Percentiles rank a stretch among this genome's conserved stretches.
phyloP scores from a whole-genome alignment of 2,113 vertebrate genomes.

The Diadophis punctatus region DNA sequence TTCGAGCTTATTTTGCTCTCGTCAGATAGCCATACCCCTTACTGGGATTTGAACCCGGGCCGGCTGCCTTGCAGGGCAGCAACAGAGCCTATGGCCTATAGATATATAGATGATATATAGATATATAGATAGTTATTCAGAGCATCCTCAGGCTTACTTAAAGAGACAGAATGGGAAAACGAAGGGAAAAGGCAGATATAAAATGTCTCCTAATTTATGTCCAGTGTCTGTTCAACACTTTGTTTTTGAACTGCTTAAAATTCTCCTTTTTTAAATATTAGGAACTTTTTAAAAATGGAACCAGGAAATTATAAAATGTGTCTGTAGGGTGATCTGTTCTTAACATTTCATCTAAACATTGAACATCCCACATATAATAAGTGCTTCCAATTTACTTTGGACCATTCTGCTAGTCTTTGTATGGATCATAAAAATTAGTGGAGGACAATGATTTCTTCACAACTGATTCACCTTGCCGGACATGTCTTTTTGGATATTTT shows the following conservation, averaged over 20 bases:
- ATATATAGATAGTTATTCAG: too few relatives aligned
- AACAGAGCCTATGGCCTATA: too few relatives aligned
- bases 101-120: too few relatives aligned
- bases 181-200: neutral
- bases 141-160: neutral
- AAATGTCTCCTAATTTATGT: neutral
- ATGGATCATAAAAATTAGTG: neutral
- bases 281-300: neutral
- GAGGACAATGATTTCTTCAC: neutral
- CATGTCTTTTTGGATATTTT: neutral
- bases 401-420: neutral
- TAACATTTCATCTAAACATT: neutral
- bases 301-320: neutral
- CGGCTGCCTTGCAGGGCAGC: too few relatives aligned
- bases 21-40: too few relatives aligned
- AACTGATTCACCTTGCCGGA: neutral
- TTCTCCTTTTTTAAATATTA: neutral
- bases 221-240: neutral
- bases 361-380: neutral
- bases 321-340: neutral
- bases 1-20: too few relatives aligned
- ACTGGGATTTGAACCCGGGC: too few relatives aligned
- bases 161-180: neutral
- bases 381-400: neutral
- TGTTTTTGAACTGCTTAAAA: constrained; percentile 8